Base-by-base conservation (phyloP, 2,888 invertebrate genomes). In the Oscheius sp. region DNA sequence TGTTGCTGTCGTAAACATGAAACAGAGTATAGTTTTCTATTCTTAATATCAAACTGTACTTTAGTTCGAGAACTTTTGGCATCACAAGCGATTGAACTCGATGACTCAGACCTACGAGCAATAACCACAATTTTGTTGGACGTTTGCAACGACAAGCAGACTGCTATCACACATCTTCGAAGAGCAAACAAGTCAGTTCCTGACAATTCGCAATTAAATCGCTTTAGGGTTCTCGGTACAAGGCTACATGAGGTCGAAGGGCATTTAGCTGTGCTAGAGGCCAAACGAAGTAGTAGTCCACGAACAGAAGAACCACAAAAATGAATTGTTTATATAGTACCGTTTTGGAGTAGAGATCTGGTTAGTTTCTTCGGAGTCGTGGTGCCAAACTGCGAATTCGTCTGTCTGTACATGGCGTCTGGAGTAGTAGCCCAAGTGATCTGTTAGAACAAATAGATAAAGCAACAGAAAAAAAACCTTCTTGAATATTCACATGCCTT, bases 61-160 rank as follows among this genome's bases (percentile, higher is more conserved):
- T 53, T 62, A 84, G 84, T 84, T 47, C 79, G 84, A 13, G 84
- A 84, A 58, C 72, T 84, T 68, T 70, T 84, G 47, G 66, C 80
- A 2, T 81, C 82, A 7, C 84, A 84, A 53, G 75, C 82, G 47
- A 84, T 84, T 70, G 82, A 84, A 48, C 70, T 84, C 51, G 81
- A 81, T 59, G 84, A 84, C 65, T 79, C 79, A 29, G 95, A 95
- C 90, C 90, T 95, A 58, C 93, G 93, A 85, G 93, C 93, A 1
- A 90, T 95, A 29, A 94, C 94, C 81, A 91, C 93, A 70, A 94
- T 94, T 5, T 90, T 95, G 53, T 91, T 95, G 84, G 95, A 95
- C 89, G 93, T 94, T 62, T 91, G 95, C 51, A 94, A 94, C 90
- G 95, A 95, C 89, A 95, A 95, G 90, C 94, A 93, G 65, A 91